Evolutionary conservation across 2,113 vertebrate genomes (phyloP).

Genomic region (Sinocyclocheilus anshuiensis): DNA sequence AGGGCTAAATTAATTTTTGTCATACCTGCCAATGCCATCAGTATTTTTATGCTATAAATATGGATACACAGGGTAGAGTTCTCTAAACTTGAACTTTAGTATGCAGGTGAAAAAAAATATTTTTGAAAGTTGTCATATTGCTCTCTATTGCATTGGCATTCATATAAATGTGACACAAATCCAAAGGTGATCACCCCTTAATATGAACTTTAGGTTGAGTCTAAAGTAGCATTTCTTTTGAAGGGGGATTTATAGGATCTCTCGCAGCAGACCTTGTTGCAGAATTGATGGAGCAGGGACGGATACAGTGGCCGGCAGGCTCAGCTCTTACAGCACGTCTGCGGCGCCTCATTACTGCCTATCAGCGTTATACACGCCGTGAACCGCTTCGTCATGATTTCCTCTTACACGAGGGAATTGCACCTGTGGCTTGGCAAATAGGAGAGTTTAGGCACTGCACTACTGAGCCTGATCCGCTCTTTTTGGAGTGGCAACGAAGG

Average conservation of each 20-base stretch:
- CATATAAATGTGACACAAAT: neutral
- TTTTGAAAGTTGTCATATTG: neutral
- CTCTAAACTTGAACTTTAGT: no score
- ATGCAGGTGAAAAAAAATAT: no score
- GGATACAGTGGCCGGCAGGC: slow-evolving; percentile 89
- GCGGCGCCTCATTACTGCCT: slow-evolving; percentile 90
- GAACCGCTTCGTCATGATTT: slow-evolving; percentile 86
- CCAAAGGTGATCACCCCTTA: neutral
- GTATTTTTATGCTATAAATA: no score
- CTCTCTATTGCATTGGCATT: neutral
- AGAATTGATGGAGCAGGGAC: slow-evolving; percentile 85
- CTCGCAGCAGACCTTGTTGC: slow-evolving; percentile 79
- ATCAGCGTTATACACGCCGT: slow-evolving; percentile 95
- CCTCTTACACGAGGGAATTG: slow-evolving; percentile 83
- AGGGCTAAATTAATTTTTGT: no score
- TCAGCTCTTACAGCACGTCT: slow-evolving; percentile 92
- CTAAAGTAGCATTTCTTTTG: slow-evolving; percentile 16
- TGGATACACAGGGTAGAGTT: no score
- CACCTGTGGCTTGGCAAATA: slow-evolving; percentile 84
- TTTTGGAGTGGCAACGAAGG: slow-evolving; percentile 94
- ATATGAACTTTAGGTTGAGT: neutral
- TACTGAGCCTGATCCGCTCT: slow-evolving; percentile 85
- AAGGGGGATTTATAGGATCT: slow-evolving; percentile 28
- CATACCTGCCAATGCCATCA: no score
- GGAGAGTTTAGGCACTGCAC: slow-evolving; percentile 88